Base-by-base conservation (phyloP, 1,140 invertebrate species). In the Bathynomus jamesi region DNA sequence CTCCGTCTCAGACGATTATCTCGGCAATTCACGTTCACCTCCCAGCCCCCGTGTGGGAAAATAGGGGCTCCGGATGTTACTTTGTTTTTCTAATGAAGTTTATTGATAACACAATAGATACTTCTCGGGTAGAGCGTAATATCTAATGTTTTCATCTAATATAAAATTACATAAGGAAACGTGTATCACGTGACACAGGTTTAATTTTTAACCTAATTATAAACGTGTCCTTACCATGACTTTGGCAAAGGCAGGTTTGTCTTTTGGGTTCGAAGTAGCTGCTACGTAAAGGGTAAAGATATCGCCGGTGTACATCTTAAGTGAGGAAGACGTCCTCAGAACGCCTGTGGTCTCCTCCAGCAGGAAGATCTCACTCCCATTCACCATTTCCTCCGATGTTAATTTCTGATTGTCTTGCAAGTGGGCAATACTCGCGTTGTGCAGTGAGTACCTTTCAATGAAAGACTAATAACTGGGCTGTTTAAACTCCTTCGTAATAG, bases 251-350 rank as follows among this genome's bases (percentile, higher is more conserved):
- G 69, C 74, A 63, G 64, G 70, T 28, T 72, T 64, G 63, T 67
- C 74, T 62, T 66, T 63, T 30, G 70, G 74, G 27, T 53, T 88
- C 78, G 90, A 91, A 66, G 87, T 87, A 0, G 90, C 90, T 0
- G 82, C 79, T 1, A 87, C 84, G n/a, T 81, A 83, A 76, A 88
- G 84, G 68, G 84, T 87, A 83, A 86, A 89, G 78, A 85, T 85
- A 0, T 90, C 90, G 79, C 91, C 89, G 0, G 88, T 87, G 78
- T 87, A 92, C 74, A 86, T 84, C 0, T 87, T 82, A 74, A 92
- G 84, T 66, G 87, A 88, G 40, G 86, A 86, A 24, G 86, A 87
- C 0, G 90, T 90, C 53, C 87, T 85, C 13, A 92, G 76, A 70
- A 90, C 87, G 0, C 90, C 91, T 0, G 87, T 89, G 10, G 82